Evolutionary conservation across 2,888 invertebrate genomes (phyloP).

Genomic region (Cataglyphis altisquamis): DNA sequence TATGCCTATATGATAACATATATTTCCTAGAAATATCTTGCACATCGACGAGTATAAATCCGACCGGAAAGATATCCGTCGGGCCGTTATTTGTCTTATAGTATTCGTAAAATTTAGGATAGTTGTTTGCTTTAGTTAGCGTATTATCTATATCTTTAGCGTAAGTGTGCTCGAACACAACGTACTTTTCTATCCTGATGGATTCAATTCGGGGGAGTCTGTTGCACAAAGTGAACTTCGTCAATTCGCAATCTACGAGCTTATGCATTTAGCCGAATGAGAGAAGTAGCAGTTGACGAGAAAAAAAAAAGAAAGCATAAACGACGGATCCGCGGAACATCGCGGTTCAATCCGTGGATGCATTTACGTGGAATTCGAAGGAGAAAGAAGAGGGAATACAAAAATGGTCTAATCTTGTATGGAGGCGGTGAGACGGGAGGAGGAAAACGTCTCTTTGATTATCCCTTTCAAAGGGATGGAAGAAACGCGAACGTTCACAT

Average conservation of each 20-base stretch:
- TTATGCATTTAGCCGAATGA: constrained; percentile 72
- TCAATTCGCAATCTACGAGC: constrained; percentile 74
- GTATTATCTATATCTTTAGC: constrained; percentile 66
- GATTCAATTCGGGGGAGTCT: constrained; percentile 85
- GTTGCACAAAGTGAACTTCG: constrained; percentile 71
- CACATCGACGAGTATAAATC: constrained; percentile 68
- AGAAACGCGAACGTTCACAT: constrained; percentile 70
- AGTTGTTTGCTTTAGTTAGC: constrained; percentile 64
- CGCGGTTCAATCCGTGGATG: background rate
- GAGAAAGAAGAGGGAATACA: constrained; percentile 45
- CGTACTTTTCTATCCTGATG: constrained; percentile 61
- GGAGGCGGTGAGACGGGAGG: constrained; percentile 32
- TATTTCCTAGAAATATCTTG: constrained; percentile 83
- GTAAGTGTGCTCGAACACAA: constrained; percentile 71
- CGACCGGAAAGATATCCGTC: constrained; percentile 49
- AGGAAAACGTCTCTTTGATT: constrained; percentile 40
- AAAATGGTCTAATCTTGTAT: constrained; percentile 43
- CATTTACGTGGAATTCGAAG: constrained; percentile 49
- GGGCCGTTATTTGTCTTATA: constrained; percentile 58
- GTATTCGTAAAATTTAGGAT: constrained; percentile 61
- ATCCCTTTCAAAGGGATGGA: constrained; percentile 2
- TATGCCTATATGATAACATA: constrained; percentile 71
- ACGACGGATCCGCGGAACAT: constrained; percentile 19
- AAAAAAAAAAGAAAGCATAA: background rate
- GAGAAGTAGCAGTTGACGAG: constrained; percentile 3